Percentiles rank a stretch among this genome's conserved stretches.
These are phyloP conservation scores for Euleptes europaea DNA, from an alignment of 2,113 vertebrate species.

Conservation along the genomic window DNA sequence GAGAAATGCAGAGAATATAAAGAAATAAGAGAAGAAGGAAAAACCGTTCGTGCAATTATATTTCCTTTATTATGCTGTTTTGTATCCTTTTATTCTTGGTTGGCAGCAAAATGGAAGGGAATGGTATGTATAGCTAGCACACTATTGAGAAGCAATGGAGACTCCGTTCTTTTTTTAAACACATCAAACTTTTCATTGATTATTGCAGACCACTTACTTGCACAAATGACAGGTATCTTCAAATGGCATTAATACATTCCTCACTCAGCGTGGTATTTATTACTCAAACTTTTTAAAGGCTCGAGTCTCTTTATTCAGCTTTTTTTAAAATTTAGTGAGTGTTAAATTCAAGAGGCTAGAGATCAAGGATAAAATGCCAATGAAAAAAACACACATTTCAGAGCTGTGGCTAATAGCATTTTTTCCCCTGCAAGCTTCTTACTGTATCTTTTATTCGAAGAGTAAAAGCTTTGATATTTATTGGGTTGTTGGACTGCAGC, in stretches of 20 bases:
- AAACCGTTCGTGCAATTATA: background rate
- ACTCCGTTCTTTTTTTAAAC: background rate
- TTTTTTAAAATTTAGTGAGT: background rate
- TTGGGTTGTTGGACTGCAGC: slow-evolving; percentile 35
- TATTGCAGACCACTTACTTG: slow-evolving; percentile 35
- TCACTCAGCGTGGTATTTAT: background rate
- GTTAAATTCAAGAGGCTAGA: background rate
- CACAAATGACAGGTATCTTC: slow-evolving; percentile 6
- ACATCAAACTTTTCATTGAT: background rate
- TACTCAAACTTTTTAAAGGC: background rate
- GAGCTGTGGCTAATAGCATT: slow-evolving; percentile 32
- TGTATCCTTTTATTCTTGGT: background rate
- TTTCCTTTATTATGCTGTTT: background rate
- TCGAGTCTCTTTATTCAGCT: background rate
- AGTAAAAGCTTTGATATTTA: slow-evolving; percentile 26
- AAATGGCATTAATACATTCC: background rate
- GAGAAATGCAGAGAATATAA: background rate
- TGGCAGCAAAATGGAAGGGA: background rate
- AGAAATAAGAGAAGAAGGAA: background rate
- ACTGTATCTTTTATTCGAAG: slow-evolving; percentile 34
- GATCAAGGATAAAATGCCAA: slow-evolving; percentile 17
- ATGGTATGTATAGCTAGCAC: background rate
- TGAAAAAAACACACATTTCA: background rate
- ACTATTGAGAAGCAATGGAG: background rate
- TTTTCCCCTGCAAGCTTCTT: slow-evolving; percentile 24